These are phyloP conservation scores for Lacanobia wlatinum DNA, from an alignment of 2,888 invertebrate genomes.

Conservation along the genomic window DNA sequence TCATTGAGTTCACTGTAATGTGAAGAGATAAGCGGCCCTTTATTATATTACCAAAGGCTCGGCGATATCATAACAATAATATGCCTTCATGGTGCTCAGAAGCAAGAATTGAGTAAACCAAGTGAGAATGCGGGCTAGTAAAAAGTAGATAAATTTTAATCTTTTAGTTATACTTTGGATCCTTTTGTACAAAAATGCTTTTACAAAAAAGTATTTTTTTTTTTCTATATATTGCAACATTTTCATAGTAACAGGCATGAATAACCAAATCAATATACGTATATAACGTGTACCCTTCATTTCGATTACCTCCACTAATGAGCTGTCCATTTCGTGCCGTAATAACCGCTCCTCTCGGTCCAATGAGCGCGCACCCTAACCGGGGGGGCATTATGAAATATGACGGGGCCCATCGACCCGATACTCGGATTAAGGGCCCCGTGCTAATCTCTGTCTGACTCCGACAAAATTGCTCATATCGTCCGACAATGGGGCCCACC, in stretches of 20 bases:
- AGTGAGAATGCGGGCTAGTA: constrained; percentile 3
- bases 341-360: constrained; percentile 49
- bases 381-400: constrained; percentile 82
- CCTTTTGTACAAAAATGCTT: neutral
- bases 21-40: constrained; percentile 49
- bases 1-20: constrained; percentile 48
- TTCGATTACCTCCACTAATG: constrained; percentile 41
- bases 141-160: neutral
- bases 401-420: constrained; percentile 79
- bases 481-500: constrained; percentile 76
- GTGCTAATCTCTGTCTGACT: constrained; percentile 82
- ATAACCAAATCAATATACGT: neutral
- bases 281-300: constrained; percentile 14
- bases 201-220: neutral
- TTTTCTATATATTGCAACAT: neutral
- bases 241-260: neutral
- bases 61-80: constrained; percentile 37
- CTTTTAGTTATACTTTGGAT: neutral
- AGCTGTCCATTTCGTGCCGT: constrained; percentile 39
- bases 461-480: constrained; percentile 79
- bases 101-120: constrained; percentile 8
- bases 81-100: constrained; percentile 4
- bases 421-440: constrained; percentile 79
- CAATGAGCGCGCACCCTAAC: constrained; percentile 59
- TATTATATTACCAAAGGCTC: constrained; percentile 34